Evolutionary conservation across 2,888 invertebrate genomes (phyloP).

Genomic region (Argyra leucocephala): DNA sequence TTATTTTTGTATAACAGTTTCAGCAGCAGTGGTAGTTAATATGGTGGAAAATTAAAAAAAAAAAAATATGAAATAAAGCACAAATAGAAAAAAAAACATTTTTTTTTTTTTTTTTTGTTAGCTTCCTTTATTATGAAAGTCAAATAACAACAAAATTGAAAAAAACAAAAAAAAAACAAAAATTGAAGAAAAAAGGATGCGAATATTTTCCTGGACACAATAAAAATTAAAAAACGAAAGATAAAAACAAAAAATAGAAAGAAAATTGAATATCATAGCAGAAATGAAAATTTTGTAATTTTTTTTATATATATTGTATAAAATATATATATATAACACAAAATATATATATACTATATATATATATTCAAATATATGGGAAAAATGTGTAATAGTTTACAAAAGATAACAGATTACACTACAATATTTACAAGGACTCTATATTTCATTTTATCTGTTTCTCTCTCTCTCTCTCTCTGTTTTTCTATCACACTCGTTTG

Average conservation of each 20-base stretch:
- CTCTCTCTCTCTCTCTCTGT: no score
- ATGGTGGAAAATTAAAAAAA: not conserved
- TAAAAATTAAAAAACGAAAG: not conserved
- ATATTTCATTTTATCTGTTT: no score
- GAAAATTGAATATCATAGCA: not conserved
- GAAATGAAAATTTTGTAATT: not conserved
- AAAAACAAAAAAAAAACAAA: not conserved
- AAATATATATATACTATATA: no score
- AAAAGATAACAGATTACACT: not conserved
- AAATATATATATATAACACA: no score
- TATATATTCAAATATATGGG: not conserved
- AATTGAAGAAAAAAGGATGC: not conserved
- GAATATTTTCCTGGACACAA: not conserved
- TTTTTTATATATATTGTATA: no score
- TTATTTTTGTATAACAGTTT: not conserved
- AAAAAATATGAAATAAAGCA: not conserved
- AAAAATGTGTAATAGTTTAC: slow-evolving; percentile 2
- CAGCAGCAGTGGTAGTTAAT: not conserved
- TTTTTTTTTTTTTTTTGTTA: no score
- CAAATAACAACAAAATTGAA: no score
- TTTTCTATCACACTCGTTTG: no score
- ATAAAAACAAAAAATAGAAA: not conserved
- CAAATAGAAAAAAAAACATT: no score
- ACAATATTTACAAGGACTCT: no score
- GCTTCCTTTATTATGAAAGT: no score